phyloP scores from a whole-genome alignment of 2,888 invertebrate species.

The Mythimna ferrago region DNA sequence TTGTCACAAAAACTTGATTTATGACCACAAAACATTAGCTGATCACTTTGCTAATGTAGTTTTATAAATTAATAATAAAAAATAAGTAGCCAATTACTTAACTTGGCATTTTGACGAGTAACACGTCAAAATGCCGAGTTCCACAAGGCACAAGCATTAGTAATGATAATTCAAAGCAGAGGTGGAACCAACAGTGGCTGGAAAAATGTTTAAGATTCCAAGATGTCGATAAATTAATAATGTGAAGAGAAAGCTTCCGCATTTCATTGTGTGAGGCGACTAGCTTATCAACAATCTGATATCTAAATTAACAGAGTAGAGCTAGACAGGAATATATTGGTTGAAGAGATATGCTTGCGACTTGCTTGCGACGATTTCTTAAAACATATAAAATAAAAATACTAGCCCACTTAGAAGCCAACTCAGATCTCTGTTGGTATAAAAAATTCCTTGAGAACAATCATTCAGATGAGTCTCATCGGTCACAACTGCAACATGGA shows the following conservation, averaged over 20 bases:
- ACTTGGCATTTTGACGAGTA: not conserved
- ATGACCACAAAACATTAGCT: constrained; percentile 26
- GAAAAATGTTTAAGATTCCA: constrained; percentile 41
- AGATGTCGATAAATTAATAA: constrained; percentile 55
- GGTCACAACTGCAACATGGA: not conserved
- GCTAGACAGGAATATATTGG: constrained; percentile 2
- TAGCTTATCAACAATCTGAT: constrained; percentile 24
- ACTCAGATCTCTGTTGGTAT: not conserved
- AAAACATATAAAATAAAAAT: no score
- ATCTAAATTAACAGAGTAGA: constrained; percentile 29
- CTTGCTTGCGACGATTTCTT: no score
- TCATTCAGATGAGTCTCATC: not conserved
- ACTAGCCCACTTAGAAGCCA: no score
- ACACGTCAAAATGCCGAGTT: constrained; percentile 14
- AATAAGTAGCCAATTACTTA: constrained; percentile 1
- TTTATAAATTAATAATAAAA: constrained; percentile 7
- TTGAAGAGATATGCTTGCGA: not conserved
- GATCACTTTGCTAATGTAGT: not conserved
- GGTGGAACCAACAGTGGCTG: constrained; percentile 12
- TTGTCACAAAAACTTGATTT: constrained; percentile 53
- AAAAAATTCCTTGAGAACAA: not conserved
- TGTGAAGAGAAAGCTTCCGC: constrained; percentile 43
- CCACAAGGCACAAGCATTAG: constrained; percentile 1
- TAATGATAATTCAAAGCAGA: constrained; percentile 8
- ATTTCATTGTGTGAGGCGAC: constrained; percentile 35